Evolutionary conservation across 2,113 vertebrate genomes (phyloP), one percentile per base, ranked within the genome.

Genomic region (Caracal caracal): DNA sequence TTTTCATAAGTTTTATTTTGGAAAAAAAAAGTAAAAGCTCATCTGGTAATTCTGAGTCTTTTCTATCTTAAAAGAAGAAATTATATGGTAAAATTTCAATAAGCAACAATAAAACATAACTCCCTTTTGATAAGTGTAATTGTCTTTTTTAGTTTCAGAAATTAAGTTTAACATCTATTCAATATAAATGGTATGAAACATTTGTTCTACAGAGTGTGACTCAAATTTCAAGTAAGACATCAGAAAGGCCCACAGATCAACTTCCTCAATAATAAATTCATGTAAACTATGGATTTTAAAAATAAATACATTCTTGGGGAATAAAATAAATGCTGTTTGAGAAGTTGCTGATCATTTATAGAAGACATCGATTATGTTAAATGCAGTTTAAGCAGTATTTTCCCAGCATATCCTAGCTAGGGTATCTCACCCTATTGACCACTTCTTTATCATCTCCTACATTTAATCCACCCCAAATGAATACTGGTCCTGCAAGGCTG

Each of bases 141-240:
- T 82, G 5, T 40, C 26, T 90, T 83, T 87, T 81, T 81, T n/a
- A 93, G n/a, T 84, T 70, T 78, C 47, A 82, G 49, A 87, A 93
- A 83, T 63, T 65, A 61, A 24, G n/a, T 79, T 65, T 88, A 82
- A 49, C 17, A 83, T 70, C 40, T 66, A 49, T 90, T 76, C 53
- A 78, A 61, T 65, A 71, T 79, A 79, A 43, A 53, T 11, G 1
- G 28, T n/a, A 19, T 51, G 66, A 86, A 65, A 88, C 47, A 87
- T 84, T 79, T 59, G 33, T 16, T 94, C 30, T 81, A 17, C 49
- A 87, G n/a, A 6, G 9, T 84, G 8, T 89, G 26, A 56, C 40
- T 35, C 4, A 71, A 5, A 94, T 92, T 85, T 96, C 40, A 75
- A 65, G 51, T 56, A 71, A 22, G 47, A 80, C 26, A 65, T 56